Evolutionary conservation across 2,797 vertebrate genomes (phyloP).

Genomic region (Pagetopsis macropterus): DNA sequence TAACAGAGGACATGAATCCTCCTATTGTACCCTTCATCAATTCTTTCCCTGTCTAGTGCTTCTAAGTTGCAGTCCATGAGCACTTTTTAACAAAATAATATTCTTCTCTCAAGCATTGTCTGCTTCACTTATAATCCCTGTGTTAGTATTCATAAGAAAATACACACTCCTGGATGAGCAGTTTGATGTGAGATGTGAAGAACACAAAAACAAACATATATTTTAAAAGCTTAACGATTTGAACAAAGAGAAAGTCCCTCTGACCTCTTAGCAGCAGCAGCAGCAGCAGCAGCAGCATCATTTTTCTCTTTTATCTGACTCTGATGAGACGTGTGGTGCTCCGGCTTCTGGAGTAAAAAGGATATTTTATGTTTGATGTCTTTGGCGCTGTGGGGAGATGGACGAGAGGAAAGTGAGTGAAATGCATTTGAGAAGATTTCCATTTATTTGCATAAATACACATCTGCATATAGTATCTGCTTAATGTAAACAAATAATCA

Average conservation of each 20-base stretch:
- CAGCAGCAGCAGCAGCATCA: constrained; percentile 32
- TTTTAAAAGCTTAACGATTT: background rate
- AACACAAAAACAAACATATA: background rate
- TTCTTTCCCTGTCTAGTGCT: background rate
- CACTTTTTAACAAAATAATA: background rate
- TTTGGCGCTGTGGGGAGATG: constrained; percentile 85
- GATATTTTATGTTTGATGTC: constrained; percentile 95
- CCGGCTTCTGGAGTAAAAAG: constrained; percentile 91
- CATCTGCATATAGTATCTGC: constrained; percentile 1
- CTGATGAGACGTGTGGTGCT: constrained; percentile 80
- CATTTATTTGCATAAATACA: constrained; percentile 16
- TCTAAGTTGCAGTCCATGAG: background rate
- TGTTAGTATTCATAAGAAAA: too few relatives aligned
- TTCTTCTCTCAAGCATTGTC: background rate
- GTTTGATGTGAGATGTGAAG: background rate
- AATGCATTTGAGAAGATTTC: constrained; percentile 2
- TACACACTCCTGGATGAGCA: too few relatives aligned
- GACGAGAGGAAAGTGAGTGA: background rate
- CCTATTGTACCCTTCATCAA: background rate
- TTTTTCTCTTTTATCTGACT: constrained; percentile 80
- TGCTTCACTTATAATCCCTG: background rate
- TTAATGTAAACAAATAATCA: constrained; percentile 3
- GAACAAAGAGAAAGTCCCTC: constrained; percentile 12
- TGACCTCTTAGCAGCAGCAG: constrained; percentile 84
- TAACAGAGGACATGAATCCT: background rate